Conservation (phyloP, 2,888 invertebrate species). For the Troglohyphantes excavatus region DNA sequence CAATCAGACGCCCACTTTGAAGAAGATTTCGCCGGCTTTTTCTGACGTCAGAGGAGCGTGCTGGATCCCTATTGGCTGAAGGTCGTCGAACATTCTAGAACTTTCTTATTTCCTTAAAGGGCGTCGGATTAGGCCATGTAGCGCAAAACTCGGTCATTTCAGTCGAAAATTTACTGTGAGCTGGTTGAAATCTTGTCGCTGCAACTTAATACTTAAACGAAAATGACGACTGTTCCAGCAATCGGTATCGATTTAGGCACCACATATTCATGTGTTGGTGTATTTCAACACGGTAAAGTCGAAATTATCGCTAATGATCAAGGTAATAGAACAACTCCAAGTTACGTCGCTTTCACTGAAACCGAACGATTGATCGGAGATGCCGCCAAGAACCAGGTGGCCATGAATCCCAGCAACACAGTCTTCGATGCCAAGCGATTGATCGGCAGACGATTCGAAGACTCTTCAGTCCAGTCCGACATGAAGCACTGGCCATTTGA, state of each 20-base stretch:
- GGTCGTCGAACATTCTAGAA: constrained; percentile 70
- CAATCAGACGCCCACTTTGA: constrained; percentile 55
- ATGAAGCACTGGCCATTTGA: constrained; percentile 93
- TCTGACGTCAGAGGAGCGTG: constrained; percentile 53
- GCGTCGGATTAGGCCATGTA: constrained; percentile 25
- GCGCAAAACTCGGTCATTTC: constrained; percentile 43
- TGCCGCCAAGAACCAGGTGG: constrained; percentile 83
- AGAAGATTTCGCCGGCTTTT: neutral
- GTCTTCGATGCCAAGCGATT: constrained; percentile 88
- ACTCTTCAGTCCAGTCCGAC: constrained; percentile 89
- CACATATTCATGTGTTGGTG: constrained; percentile 92
- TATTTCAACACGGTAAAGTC: constrained; percentile 86
- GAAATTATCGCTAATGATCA: constrained; percentile 85
- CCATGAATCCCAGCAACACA: constrained; percentile 80
- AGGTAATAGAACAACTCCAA: constrained; percentile 89
- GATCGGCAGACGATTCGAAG: constrained; percentile 91
- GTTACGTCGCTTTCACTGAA: constrained; percentile 88
- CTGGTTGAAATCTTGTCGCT: neutral
- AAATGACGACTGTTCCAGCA: constrained; percentile 77
- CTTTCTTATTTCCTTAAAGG: constrained; percentile 71
- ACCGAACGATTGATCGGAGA: constrained; percentile 84
- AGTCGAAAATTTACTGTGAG: neutral
- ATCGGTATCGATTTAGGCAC: constrained; percentile 94
- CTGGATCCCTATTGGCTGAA: constrained; percentile 52
- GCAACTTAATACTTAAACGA: neutral